phyloP scores from a whole-genome alignment of 2,113 vertebrate genomes.

The Jacana jacana region DNA sequence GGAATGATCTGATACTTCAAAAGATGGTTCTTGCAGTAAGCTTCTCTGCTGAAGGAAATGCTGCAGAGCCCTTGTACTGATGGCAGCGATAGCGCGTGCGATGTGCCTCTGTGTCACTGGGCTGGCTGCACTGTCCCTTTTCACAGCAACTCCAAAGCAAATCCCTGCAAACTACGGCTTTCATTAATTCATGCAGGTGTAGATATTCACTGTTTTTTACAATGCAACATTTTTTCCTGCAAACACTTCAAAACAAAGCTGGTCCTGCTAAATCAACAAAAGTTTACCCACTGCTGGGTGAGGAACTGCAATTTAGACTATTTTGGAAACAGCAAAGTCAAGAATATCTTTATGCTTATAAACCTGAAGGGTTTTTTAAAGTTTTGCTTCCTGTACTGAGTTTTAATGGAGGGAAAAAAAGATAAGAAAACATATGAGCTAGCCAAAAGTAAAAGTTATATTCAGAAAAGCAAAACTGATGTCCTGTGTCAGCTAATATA shows the following conservation, averaged over 20 bases:
- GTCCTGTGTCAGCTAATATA: background rate
- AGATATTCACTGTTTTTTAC: background rate
- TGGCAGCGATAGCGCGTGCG: background rate
- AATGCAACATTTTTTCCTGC: background rate
- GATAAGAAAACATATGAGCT: background rate
- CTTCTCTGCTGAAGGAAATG: background rate
- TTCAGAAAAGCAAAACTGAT: background rate
- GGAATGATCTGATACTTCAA: conserved; percentile 35
- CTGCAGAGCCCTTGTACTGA: background rate
- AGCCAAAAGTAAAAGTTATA: background rate
- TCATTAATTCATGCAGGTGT: background rate
- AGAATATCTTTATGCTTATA: background rate
- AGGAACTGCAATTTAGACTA: background rate
- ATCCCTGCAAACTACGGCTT: background rate
- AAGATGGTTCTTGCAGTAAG: conserved; percentile 32
- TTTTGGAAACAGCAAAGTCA: background rate
- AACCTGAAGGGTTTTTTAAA: background rate
- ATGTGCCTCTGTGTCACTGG: background rate
- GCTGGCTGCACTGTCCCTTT: background rate
- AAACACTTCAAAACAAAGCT: background rate
- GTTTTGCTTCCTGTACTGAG: background rate
- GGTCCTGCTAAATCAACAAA: background rate
- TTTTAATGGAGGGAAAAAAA: background rate
- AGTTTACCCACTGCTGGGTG: background rate
- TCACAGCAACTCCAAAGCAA: background rate